A percentile compares a stretch with the other conserved stretches of the same genome.
These are phyloP conservation scores for Addax nasomaculatus DNA, from an alignment of 2,113 vertebrate species.

Conservation along the genomic window DNA sequence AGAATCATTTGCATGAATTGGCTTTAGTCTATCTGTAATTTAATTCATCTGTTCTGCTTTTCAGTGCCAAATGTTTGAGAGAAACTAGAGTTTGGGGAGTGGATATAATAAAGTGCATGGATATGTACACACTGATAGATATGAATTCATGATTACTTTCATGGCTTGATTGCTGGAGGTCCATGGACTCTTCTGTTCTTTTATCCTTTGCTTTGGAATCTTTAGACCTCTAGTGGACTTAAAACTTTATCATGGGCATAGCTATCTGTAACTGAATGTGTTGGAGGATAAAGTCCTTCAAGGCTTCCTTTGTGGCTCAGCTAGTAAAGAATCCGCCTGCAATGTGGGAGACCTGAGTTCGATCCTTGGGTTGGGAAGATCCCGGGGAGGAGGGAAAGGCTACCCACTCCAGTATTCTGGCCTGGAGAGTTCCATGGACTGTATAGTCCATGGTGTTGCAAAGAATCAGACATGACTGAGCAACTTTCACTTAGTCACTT, in stretches of 20 bases:
- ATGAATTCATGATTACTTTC: not conserved
- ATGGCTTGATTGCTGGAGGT: not conserved
- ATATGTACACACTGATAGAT: not conserved
- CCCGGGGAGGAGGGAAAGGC: not conserved
- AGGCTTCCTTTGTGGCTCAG: not conserved
- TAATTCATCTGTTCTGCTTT: not conserved
- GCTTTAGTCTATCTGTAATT: not conserved
- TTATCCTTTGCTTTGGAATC: not conserved
- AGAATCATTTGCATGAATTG: not conserved
- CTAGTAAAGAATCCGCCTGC: not conserved
- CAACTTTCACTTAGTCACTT: not conserved
- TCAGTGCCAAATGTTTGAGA: not conserved
- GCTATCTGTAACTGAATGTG: not conserved
- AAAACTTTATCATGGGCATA: not conserved
- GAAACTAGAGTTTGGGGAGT: not conserved
- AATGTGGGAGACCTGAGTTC: not conserved
- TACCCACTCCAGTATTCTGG: not conserved
- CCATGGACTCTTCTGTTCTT: not conserved
- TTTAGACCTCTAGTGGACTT: not conserved
- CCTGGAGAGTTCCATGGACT: not conserved
- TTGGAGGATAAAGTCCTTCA: not conserved
- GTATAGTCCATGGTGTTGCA: not conserved
- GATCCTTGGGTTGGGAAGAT: not conserved
- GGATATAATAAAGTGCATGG: not conserved
- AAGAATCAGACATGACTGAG: not conserved